A percentile compares a stretch with the other conserved stretches of the same genome.
Evolutionary conservation across 53 echinoderm and acorn worm species (phyloP).

Genomic region (Crossaster papposus): DNA sequence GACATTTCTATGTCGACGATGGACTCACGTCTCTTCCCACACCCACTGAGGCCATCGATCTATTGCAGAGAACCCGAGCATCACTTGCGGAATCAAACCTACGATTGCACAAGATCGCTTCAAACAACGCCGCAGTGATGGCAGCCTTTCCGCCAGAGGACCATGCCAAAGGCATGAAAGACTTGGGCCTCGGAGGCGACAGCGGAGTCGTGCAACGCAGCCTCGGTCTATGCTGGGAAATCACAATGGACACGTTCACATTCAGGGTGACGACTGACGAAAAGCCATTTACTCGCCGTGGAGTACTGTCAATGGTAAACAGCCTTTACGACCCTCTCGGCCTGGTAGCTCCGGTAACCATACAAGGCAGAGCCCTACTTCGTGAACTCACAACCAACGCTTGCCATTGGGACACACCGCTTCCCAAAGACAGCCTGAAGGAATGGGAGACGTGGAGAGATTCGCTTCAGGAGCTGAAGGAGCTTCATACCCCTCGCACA

Average conservation of each 20-base stretch:
- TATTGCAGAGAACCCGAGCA: constrained; percentile 18
- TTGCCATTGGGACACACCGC: constrained; percentile 26
- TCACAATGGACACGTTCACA: constrained; percentile 46
- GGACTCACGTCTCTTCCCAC: constrained; percentile 17
- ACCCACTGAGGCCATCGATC: constrained; percentile 29
- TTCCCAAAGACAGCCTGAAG: constrained; percentile 22
- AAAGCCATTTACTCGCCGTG: constrained; percentile 43
- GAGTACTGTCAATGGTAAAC: no score
- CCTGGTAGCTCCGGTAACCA: constrained; percentile 52
- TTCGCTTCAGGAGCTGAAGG: constrained; percentile 16
- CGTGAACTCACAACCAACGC: constrained; percentile 40
- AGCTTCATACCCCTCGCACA: constrained; percentile 17
- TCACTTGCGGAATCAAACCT: no score
- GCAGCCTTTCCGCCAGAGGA: constrained; percentile 48
- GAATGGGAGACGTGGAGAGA: constrained; percentile 39
- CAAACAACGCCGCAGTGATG: constrained; percentile 55
- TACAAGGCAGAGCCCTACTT: constrained; percentile 53
- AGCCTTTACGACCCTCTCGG: constrained; percentile 63
- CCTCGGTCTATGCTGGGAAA: constrained; percentile 51
- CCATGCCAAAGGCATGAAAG: constrained; percentile 30
- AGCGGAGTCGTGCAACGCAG: constrained; percentile 13
- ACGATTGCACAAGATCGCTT: constrained; percentile 61
- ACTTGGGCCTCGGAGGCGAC: constrained; percentile 30
- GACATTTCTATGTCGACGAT: constrained; percentile 82
- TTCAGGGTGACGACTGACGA: constrained; percentile 22